phyloP scores from a whole-genome alignment of 2,113 vertebrate genomes.

The Diadophis punctatus region DNA sequence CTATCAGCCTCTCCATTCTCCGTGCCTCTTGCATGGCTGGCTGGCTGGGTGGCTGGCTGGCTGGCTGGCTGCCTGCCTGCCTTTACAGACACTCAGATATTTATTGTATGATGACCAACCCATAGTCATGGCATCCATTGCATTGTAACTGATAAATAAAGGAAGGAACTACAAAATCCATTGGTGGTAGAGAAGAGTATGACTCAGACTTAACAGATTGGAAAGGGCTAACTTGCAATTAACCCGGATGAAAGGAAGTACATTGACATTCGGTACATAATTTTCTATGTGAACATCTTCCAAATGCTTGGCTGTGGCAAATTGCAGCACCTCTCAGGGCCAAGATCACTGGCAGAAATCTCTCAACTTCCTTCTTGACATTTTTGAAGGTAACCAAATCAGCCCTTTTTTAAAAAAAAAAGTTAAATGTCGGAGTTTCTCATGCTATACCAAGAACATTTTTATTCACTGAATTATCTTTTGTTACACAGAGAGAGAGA shows the following conservation, averaged over 20 bases:
- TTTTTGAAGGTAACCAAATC: slow-evolving; percentile 24
- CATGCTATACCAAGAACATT: slow-evolving; percentile 33
- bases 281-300: slow-evolving; percentile 28
- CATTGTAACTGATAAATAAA: slow-evolving; percentile 17
- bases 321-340: slow-evolving; percentile 9
- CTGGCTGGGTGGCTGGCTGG: background rate
- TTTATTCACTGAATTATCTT: background rate
- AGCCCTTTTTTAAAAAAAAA: background rate
- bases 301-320: slow-evolving; percentile 25
- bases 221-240: slow-evolving; percentile 33
- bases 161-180: slow-evolving; percentile 47
- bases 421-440: slow-evolving; percentile 41
- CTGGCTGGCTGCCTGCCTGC: background rate
- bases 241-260: slow-evolving; percentile 30
- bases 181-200: slow-evolving; percentile 41
- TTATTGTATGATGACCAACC: slow-evolving; percentile 4
- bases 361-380: slow-evolving; percentile 13
- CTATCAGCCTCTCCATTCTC: background rate
- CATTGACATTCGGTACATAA: slow-evolving; percentile 18
- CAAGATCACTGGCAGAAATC: slow-evolving; percentile 1
- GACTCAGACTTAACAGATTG: slow-evolving; percentile 49
- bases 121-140: accelerated
- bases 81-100: background rate
- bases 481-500: too few relatives aligned
- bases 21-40: background rate